Conservation (phyloP, 1,140 invertebrate genomes). For the Idris sp. region DNA sequence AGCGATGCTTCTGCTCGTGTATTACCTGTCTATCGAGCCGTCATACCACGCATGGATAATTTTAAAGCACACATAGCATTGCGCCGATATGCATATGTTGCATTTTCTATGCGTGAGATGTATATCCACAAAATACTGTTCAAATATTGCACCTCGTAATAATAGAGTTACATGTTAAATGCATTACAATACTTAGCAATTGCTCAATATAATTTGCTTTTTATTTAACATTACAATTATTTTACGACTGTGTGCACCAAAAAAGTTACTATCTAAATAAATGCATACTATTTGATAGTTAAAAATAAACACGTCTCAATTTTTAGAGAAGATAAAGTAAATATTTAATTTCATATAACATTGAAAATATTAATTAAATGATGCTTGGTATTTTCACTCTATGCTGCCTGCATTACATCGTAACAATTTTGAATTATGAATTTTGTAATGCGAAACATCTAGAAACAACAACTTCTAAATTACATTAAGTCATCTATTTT, state of each 20-base stretch:
- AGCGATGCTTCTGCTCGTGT: conserved; percentile 47
- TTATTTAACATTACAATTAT: too few species aligned
- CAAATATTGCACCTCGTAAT: conserved; percentile 34
- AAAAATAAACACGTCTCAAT: too few species aligned
- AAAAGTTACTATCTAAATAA: too few species aligned
- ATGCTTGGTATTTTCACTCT: too few species aligned
- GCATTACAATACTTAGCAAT: conserved; percentile 10
- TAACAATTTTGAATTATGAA: too few species aligned
- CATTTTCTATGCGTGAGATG: conserved; percentile 24
- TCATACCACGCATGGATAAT: conserved; percentile 56
- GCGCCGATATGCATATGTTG: conserved; percentile 48
- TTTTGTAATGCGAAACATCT: conserved; percentile 1
- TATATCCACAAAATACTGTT: conserved; percentile 34
- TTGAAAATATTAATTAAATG: too few species aligned
- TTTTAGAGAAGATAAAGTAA: too few species aligned
- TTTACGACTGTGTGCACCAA: too few species aligned
- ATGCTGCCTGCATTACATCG: too few species aligned
- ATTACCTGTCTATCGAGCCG: conserved; percentile 56
- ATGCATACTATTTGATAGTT: too few species aligned
- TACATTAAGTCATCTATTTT: conserved; percentile 1
- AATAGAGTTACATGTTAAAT: conserved; percentile 9
- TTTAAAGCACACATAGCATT: conserved; percentile 52
- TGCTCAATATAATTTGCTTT: too few species aligned
- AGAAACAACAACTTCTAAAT: background rate
- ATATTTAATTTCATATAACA: too few species aligned